phyloP scores from a whole-genome alignment of 2,888 invertebrate species.

The Brachyptera putata region DNA sequence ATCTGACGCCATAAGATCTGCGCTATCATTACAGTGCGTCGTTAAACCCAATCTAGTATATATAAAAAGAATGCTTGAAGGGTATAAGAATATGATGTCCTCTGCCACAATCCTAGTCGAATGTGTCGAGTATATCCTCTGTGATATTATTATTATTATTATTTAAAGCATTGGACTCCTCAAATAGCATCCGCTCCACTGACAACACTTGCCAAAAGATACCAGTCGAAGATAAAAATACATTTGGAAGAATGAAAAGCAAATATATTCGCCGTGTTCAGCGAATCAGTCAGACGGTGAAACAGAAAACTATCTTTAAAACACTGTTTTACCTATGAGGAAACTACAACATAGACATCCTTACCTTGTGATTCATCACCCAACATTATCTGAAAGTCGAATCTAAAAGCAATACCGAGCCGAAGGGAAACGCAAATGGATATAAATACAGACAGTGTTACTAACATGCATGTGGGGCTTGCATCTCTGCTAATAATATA shows the following conservation, averaged over 20 bases:
- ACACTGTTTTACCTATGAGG: background rate
- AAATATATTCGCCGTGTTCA: slow-evolving; percentile 17
- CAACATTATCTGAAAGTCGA: background rate
- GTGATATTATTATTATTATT: no score
- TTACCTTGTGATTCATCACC: background rate
- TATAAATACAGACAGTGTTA: no score
- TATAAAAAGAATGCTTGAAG: no score
- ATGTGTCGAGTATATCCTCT: no score
- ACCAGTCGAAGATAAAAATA: slow-evolving; percentile 20
- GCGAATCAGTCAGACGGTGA: slow-evolving; percentile 1
- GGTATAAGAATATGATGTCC: no score
- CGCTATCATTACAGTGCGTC: no score
- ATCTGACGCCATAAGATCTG: no score
- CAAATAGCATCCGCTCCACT: slow-evolving; percentile 24
- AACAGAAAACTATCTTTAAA: slow-evolving; percentile 17
- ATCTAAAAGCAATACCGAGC: background rate
- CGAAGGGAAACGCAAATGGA: no score
- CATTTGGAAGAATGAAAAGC: slow-evolving; percentile 18
- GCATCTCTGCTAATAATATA: no score
- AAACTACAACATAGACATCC: background rate
- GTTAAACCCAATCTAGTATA: no score
- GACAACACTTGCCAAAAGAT: slow-evolving; percentile 19
- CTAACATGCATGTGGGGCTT: no score
- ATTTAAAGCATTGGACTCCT: slow-evolving; percentile 1
- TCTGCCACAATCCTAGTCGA: no score